Evolutionary conservation across 2,888 invertebrate species (phyloP).

Genomic region (Tetranychus piercei): DNA sequence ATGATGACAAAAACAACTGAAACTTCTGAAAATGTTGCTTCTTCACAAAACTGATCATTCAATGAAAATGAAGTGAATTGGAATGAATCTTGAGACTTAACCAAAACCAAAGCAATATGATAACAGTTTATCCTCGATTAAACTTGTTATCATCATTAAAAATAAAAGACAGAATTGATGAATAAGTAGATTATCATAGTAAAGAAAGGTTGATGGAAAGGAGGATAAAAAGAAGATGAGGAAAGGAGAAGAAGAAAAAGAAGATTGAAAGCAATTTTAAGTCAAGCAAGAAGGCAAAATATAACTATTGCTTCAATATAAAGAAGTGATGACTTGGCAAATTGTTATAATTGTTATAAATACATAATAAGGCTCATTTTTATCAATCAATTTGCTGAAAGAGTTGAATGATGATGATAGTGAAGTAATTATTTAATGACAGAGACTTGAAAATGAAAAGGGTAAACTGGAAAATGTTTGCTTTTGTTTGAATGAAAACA

Average conservation of each 20-base stretch:
- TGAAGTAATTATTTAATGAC: background rate
- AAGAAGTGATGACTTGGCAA: background rate
- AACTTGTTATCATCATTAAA: background rate
- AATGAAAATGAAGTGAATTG: background rate
- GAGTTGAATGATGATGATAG: background rate
- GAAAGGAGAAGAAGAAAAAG: conserved; percentile 2
- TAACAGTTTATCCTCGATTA: conserved; percentile 2
- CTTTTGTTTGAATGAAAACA: too few species aligned
- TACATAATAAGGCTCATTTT: too few species aligned
- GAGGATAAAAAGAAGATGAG: conserved; percentile 1
- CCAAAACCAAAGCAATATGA: background rate
- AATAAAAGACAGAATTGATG: background rate
- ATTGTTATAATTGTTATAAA: background rate
- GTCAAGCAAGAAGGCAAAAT: background rate
- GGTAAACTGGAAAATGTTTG: too few species aligned
- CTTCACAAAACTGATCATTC: background rate
- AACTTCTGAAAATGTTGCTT: background rate
- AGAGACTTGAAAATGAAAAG: background rate
- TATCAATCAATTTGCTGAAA: too few species aligned
- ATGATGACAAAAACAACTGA: background rate
- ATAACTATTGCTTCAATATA: background rate
- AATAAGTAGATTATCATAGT: background rate
- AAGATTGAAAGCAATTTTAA: background rate
- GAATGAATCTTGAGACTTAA: background rate
- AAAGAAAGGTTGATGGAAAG: background rate